Base-by-base conservation (phyloP, 2,797 vertebrate species). In the Tenualosa thibaudeaui region DNA sequence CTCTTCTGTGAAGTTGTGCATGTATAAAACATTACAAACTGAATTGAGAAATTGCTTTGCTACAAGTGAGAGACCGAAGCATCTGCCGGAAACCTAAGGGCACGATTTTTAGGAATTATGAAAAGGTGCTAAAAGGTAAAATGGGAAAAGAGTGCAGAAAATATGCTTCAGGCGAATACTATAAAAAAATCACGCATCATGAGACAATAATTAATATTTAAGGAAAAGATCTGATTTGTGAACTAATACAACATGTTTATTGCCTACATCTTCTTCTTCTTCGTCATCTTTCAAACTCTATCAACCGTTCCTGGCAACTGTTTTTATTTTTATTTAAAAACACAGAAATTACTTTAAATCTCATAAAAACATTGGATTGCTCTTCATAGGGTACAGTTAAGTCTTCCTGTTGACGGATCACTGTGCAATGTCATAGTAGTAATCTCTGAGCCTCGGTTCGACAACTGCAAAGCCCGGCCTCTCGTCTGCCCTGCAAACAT, bases 361-460 rank as follows among this genome's bases (percentile, higher is more conserved):
- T 37, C 13, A 5, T 75, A 75, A 50, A 51, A 75, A 31, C 62
- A 51, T 31, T 37, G 6, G 62, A 17, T 26, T 43, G 65, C 82
- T 24, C n/a, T 40, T 84, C 17, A 65, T 3, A 17, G n/a, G 83
- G 65, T 51, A 37, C 24, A 65, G 82, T 37, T 71, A 71, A 31
- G 26, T 71, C 31, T 37, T 40, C 13, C 31, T 75, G 68, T 13
- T 5, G 0, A 15, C 5, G 68, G 68, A 56, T 90, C 84, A 90
- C 37, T 88, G 87, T 84, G 84, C 51, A 53, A 53, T 97, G 81
- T 98, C 97, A 0, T 99, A 99, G 89, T 99, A 98, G 92, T 96
- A 99, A 56, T 97, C 96, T 58, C 98, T 96, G 12, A 99, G 93
- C 82, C 95, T 94, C 40, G 94, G 93, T 89, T 99, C 98, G 0